Base-by-base conservation (phyloP, 2,797 vertebrate species). In the Lutjanus argentimaculatus region DNA sequence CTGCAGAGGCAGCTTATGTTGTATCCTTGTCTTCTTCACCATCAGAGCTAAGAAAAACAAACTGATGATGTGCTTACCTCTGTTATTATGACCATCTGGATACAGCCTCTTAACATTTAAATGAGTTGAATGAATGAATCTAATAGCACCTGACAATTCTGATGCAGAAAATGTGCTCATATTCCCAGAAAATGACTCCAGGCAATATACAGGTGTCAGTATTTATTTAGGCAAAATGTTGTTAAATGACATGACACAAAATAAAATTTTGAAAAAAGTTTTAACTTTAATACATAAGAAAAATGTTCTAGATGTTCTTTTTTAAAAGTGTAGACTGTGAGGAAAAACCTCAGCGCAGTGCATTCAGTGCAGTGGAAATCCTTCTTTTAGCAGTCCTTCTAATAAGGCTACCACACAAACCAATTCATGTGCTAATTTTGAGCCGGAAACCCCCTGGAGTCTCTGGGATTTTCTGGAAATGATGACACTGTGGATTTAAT, bases 361-460 rank as follows among this genome's bases (percentile, higher is more conserved):
- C 19, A 67, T 10, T 56, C 48, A 71, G 77, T 74, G 81, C 48
- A 71, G 77, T 74, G 81, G 42, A 82, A 85, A 79, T 71, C 81
- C 76, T 72, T 30, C 65, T 82, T 80, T 90, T 71, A 83, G 72
- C 80, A 63, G 68, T 70, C 68, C 83, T 68, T 88, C 75, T 84
- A 89, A 90, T 91, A 76, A 81, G 67, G 25, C 80, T 57, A 53
- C 83, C 79, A 75, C 79, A 88, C 85, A 90, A 88, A 83, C 71
- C 85, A 85, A 89, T 92, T 92, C 83, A 92, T 89, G 86, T 92
- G 93, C 86, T 90, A 88, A 92, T 93, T 89, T 84, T 74, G 82
- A 85, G 75, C 76, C 72, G 87, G 89, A 92, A 92, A 77, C 77
- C 86, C 90, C 89, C 86, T 45, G 72, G 67, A 86, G 86, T 77